phyloP scores from a whole-genome alignment of 2,113 vertebrate genomes.

The Crotalus helleri region DNA sequence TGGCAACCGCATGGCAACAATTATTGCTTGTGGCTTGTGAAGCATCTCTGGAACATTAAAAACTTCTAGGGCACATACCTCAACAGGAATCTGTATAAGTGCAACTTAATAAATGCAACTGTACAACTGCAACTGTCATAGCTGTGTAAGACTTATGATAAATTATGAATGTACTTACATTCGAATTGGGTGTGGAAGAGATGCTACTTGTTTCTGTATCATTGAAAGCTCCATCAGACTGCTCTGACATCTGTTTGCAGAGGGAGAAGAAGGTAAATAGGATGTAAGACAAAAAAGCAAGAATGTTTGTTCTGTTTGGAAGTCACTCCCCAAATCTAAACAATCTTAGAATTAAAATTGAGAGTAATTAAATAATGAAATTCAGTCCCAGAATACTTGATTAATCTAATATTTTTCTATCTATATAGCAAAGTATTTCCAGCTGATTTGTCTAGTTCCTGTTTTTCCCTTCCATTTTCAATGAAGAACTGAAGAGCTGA shows the following conservation, averaged over 20 bases:
- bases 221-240: constrained; percentile 75
- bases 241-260: constrained; percentile 81
- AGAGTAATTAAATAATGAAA: not conserved
- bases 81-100: not conserved
- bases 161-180: constrained; percentile 68
- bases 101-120: not conserved
- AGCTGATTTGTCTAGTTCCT: not conserved
- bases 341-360: not conserved
- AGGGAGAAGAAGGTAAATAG: not conserved
- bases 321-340: not conserved
- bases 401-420: not conserved
- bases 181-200: constrained; percentile 86
- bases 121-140: not conserved
- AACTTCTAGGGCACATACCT: not conserved
- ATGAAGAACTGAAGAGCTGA: not conserved
- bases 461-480: not conserved
- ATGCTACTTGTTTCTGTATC: constrained; percentile 84
- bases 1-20: not conserved
- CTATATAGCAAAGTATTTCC: not conserved
- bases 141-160: not conserved
- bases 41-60: not conserved
- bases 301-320: not conserved
- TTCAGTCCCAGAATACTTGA: not conserved
- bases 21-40: not conserved
- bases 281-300: not conserved